A percentile compares a stretch with the other conserved stretches of the same genome.
Conservation (phyloP, 2,113 vertebrate genomes). For the Bettongia penicillata region DNA sequence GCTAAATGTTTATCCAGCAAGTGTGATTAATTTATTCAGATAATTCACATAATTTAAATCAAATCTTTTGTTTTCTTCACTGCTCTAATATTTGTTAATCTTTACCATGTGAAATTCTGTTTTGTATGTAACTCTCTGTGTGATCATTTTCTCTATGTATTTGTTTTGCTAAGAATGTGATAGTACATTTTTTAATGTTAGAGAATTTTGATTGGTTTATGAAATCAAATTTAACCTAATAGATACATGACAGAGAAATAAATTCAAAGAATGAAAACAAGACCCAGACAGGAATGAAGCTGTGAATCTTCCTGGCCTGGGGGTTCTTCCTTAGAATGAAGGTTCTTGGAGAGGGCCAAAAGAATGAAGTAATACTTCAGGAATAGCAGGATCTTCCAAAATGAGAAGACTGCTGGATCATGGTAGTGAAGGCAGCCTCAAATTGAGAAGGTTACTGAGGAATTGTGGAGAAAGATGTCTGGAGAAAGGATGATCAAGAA, state of each 20-base stretch:
- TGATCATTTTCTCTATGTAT: background rate
- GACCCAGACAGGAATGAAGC: background rate
- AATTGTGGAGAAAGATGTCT: background rate
- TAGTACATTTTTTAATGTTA: background rate
- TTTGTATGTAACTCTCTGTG: background rate
- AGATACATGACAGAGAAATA: background rate
- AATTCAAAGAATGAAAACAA: background rate
- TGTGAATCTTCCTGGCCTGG: background rate
- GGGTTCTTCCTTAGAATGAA: background rate
- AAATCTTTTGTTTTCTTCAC: background rate
- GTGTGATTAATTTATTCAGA: background rate
- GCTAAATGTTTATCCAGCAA: background rate
- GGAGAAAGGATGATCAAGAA: background rate
- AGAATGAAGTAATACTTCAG: background rate
- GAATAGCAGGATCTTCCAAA: background rate
- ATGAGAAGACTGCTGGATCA: background rate
- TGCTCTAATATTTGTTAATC: background rate
- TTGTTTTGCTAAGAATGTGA: background rate
- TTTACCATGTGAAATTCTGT: background rate
- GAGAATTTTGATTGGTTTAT: background rate
- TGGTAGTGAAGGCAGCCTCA: background rate
- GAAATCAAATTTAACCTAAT: background rate
- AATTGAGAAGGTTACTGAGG: background rate
- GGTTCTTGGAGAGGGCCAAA: background rate
- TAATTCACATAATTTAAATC: background rate